These are phyloP conservation scores for Halictus quadricinctus DNA, from an alignment of 2,888 invertebrate genomes.

Conservation along the genomic window DNA sequence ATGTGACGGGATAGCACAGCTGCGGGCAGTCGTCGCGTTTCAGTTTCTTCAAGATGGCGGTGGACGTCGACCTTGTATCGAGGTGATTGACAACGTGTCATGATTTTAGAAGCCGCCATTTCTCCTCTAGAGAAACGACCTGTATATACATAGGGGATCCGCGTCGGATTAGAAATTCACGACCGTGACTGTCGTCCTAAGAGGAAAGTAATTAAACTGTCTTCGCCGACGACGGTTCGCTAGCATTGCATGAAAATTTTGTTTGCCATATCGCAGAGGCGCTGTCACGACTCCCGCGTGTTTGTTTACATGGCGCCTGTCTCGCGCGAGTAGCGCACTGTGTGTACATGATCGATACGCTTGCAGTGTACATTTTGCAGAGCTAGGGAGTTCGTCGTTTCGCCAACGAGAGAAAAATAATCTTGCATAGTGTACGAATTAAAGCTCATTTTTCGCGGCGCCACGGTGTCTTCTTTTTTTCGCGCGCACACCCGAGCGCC, in stretches of 20 bases:
- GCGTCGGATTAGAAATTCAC: not conserved
- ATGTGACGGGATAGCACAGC: not conserved
- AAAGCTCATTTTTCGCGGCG: not conserved
- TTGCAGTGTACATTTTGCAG: conserved; percentile 16
- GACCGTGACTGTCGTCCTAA: not conserved
- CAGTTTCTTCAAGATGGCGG: not conserved
- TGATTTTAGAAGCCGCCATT: not conserved
- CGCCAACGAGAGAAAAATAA: not conserved
- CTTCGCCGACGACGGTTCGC: conserved; percentile 12
- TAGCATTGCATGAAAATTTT: conserved; percentile 43
- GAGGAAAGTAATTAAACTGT: conserved; percentile 38
- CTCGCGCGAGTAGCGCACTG: conserved; percentile 21
- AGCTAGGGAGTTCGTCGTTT: not conserved
- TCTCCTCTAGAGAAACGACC: not conserved
- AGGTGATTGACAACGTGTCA: not conserved
- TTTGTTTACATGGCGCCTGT: conserved; percentile 63
- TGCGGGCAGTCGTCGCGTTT: not conserved
- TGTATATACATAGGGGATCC: not conserved
- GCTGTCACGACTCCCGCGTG: conserved; percentile 41
- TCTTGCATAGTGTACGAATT: not conserved
- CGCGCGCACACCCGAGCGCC: not conserved
- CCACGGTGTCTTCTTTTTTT: not conserved
- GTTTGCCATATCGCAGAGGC: conserved; percentile 34
- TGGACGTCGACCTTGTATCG: not conserved
- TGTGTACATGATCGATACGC: conserved; percentile 50